Conservation (phyloP, 2,113 vertebrate genomes). For the Gasterosteus aculeatus region DNA sequence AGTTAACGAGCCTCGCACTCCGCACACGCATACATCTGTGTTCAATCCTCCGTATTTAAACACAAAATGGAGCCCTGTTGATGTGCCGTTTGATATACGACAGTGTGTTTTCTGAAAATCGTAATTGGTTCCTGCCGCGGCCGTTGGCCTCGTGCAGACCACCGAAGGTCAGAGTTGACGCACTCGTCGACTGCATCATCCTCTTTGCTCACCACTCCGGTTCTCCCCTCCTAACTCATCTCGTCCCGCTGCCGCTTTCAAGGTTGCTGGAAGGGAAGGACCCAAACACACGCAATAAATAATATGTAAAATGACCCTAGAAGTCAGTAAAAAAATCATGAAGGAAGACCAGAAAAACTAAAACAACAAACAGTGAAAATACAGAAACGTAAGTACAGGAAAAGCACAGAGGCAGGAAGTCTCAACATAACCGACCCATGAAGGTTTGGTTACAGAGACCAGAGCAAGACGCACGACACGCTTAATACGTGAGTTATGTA, state of each 20-base stretch:
- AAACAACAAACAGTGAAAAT: not conserved
- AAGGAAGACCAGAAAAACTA: not conserved
- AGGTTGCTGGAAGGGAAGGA: not conserved
- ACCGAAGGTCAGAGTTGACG: conserved; percentile 7
- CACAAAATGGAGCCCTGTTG: not conserved
- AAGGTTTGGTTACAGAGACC: not conserved
- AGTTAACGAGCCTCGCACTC: conserved; percentile 62
- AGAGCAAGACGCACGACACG: no score
- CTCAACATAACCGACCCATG: not conserved
- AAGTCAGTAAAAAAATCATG: not conserved
- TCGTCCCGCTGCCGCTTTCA: not conserved
- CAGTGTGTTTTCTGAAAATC: not conserved
- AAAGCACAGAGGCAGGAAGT: not conserved
- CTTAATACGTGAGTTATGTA: no score
- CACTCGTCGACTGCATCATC: not conserved
- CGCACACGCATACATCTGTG: conserved; percentile 25
- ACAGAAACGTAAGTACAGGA: not conserved
- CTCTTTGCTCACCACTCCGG: not conserved
- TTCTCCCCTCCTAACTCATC: conserved; percentile 11
- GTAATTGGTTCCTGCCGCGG: not conserved
- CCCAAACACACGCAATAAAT: not conserved
- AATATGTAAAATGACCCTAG: not conserved
- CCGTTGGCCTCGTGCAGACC: not conserved
- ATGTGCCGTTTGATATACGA: not conserved
- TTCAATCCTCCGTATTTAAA: not conserved